A percentile compares a stretch with the other conserved stretches of the same genome.
Evolutionary conservation across 2,888 invertebrate species (phyloP).

Genomic region (Ormia ochracea): DNA sequence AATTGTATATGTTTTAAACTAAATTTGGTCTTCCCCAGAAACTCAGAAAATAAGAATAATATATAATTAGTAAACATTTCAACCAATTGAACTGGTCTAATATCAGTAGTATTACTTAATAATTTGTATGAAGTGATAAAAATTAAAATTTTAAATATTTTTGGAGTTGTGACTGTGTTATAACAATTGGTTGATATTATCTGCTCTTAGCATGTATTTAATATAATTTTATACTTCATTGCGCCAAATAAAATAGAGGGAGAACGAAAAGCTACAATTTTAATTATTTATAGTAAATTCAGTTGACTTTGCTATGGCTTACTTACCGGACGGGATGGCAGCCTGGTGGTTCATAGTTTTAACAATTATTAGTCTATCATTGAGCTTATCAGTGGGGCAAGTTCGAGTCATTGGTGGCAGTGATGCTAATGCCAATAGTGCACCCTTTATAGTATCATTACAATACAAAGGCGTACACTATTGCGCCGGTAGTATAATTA

Average conservation of each 20-base stretch:
- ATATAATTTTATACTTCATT: background rate
- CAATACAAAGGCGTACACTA: slow-evolving; percentile 70
- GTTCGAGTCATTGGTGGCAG: slow-evolving; percentile 71
- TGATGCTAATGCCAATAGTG: slow-evolving; percentile 67
- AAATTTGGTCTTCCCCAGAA: no score
- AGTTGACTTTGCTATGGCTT: slow-evolving; percentile 24
- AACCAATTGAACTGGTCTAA: no score
- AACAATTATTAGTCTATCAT: background rate
- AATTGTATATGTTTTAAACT: no score
- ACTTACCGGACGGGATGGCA: background rate
- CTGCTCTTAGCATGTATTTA: background rate
- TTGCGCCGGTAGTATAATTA: slow-evolving; percentile 73
- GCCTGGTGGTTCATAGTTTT: slow-evolving; percentile 8
- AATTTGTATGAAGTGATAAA: no score
- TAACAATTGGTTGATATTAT: background rate
- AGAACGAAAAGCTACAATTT: background rate
- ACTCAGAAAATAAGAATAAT: no score
- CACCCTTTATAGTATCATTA: slow-evolving; percentile 73
- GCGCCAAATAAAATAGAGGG: background rate
- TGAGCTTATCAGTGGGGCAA: slow-evolving; percentile 33
- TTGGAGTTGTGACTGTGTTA: background rate
- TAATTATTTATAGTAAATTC: background rate
- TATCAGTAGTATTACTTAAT: background rate
- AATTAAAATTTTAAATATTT: background rate
- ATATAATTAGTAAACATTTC: no score